Conservation (phyloP, 1,140 invertebrate species). For the Rhagoletis pomonella region DNA sequence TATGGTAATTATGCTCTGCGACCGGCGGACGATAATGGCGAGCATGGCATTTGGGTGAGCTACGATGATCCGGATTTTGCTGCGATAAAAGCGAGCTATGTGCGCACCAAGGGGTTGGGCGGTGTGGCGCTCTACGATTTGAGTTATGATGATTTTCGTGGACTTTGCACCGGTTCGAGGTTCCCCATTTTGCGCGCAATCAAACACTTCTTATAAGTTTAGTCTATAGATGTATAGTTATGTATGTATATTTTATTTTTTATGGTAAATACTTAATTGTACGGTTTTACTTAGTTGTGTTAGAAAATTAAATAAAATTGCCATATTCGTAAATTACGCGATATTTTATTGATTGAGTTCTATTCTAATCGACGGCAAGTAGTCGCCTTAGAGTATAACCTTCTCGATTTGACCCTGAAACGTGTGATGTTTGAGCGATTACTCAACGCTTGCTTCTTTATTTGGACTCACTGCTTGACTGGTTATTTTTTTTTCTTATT, state of each 20-base stretch:
- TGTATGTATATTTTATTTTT: too few relatives aligned
- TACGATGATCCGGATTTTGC: constrained; percentile 92
- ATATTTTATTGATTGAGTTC: not conserved
- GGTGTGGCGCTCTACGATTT: constrained; percentile 88
- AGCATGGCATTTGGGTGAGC: constrained; percentile 89
- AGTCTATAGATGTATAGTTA: too few relatives aligned
- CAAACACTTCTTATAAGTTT: constrained; percentile 76
- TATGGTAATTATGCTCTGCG: constrained; percentile 85
- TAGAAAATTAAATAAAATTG: not conserved
- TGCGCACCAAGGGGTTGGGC: constrained; percentile 82
- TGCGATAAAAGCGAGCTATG: constrained; percentile 85
- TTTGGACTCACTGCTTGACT: not conserved
- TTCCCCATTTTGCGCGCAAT: constrained; percentile 81
- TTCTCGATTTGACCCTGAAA: constrained; percentile 28
- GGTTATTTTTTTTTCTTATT: not conserved
- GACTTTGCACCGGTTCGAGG: constrained; percentile 84
- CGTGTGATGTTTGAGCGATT: constrained; percentile 4
- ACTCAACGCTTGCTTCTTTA: not conserved
- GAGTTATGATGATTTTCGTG: constrained; percentile 88
- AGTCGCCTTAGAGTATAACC: not conserved
- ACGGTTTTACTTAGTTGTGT: not conserved
- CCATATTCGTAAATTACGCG: too few relatives aligned
- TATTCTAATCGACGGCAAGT: not conserved
- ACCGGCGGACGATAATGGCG: constrained; percentile 79
- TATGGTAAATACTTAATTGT: too few relatives aligned